These are phyloP conservation scores for Eupithecia pulchellata DNA, from an alignment of 2,888 invertebrate genomes.

Conservation along the genomic window DNA sequence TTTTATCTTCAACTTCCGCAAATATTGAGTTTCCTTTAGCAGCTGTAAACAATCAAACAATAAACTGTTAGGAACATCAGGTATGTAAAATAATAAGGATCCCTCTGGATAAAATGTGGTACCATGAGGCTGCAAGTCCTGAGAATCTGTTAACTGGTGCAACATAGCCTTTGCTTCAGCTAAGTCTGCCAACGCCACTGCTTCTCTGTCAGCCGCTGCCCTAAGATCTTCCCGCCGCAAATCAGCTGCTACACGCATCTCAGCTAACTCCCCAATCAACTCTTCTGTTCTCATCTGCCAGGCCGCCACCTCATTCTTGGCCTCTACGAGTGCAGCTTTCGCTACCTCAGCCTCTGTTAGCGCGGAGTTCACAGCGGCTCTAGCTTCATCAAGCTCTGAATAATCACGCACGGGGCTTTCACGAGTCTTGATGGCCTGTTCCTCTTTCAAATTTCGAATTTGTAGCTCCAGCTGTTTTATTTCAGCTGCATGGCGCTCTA, in stretches of 20 bases:
- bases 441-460: constrained; percentile 70
- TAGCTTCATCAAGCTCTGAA: constrained; percentile 70
- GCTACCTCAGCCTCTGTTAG: constrained; percentile 63
- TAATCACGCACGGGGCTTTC: constrained; percentile 69
- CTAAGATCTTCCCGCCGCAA: constrained; percentile 68
- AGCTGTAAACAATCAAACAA: constrained; percentile 62
- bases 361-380: constrained; percentile 59
- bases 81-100: no score
- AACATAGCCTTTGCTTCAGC: constrained; percentile 73
- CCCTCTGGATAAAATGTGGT: constrained; percentile 18
- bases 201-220: constrained; percentile 70
- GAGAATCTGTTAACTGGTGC: constrained; percentile 68
- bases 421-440: constrained; percentile 59
- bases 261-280: constrained; percentile 64
- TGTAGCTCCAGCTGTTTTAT: constrained; percentile 66
- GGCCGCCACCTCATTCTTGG: constrained; percentile 60
- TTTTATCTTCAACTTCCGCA: constrained; percentile 88
- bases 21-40: constrained; percentile 87
- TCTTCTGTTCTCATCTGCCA: constrained; percentile 74
- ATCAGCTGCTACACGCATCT: constrained; percentile 70
- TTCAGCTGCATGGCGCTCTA: constrained; percentile 66
- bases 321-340: constrained; percentile 67
- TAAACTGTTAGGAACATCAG: neutral
- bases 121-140: constrained; percentile 76
- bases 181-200: constrained; percentile 68